A percentile compares a stretch with the other conserved stretches of the same genome.
Evolutionary conservation across 2,113 vertebrate genomes (phyloP).

Genomic region (Dunckerocampus dactyliophorus): DNA sequence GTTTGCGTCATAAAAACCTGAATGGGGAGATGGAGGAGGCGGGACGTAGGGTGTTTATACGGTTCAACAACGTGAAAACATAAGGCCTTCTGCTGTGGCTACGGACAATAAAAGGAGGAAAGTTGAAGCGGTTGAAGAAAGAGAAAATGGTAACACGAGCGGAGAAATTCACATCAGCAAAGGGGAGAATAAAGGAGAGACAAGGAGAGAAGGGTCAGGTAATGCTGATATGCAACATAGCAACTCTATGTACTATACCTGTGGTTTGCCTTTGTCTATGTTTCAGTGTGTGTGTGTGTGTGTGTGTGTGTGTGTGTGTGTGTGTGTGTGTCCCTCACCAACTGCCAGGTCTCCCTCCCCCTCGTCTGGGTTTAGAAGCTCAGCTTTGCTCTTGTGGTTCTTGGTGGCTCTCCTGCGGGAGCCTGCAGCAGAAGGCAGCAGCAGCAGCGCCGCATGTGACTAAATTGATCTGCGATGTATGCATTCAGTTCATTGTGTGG

Average conservation of each 20-base stretch:
- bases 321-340: constrained; percentile 66
- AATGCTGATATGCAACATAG: constrained; percentile 50
- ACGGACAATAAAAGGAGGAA: too few species aligned
- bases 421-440: constrained; percentile 43
- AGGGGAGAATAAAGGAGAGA: constrained; percentile 10
- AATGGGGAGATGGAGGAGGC: background rate
- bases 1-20: background rate
- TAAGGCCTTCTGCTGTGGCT: too few species aligned
- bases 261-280: constrained; percentile 30
- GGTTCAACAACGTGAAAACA: too few species aligned
- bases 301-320: constrained; percentile 3
- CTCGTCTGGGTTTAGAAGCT: constrained; percentile 86
- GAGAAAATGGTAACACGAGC: constrained; percentile 22
- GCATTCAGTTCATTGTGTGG: background rate
- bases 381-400: constrained; percentile 83
- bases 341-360: constrained; percentile 84
- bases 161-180: constrained; percentile 19
- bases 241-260: constrained; percentile 52
- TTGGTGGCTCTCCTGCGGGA: constrained; percentile 86
- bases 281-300: constrained; percentile 22
- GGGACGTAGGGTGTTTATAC: too few species aligned
- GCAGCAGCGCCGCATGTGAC: background rate
- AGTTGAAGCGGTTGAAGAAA: background rate
- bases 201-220: constrained; percentile 42
- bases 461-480: background rate